These are phyloP conservation scores for Pelodiscus sinensis DNA, from an alignment of 2,113 vertebrate species.

Conservation along the genomic window DNA sequence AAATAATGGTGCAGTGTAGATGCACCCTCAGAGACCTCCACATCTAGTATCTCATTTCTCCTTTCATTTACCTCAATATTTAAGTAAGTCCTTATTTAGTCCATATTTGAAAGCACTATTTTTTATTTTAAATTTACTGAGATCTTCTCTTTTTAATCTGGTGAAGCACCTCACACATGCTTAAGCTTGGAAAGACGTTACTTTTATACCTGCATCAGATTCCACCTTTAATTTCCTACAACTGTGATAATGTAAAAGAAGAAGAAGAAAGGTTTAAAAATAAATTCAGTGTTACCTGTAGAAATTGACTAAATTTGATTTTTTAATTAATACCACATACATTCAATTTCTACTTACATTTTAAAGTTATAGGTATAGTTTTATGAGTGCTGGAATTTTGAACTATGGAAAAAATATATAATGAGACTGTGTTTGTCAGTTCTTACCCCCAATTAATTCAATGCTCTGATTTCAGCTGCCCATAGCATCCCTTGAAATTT, in stretches of 20 bases:
- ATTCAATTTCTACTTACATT: neutral
- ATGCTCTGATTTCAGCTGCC: neutral
- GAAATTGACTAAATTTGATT: too few species aligned
- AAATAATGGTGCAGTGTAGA: too few species aligned
- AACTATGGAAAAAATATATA: neutral
- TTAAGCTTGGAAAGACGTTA: too few species aligned
- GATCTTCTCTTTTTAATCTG: neutral
- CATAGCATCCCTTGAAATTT: neutral
- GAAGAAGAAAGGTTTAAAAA: too few species aligned
- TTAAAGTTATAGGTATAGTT: neutral
- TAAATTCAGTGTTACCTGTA: too few species aligned
- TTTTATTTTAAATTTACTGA: conserved; percentile 1
- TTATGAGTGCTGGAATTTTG: neutral
- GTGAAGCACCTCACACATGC: neutral
- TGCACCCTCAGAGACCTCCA: too few species aligned
- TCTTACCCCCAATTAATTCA: neutral
- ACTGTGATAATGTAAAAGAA: too few species aligned
- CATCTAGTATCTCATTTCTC: too few species aligned
- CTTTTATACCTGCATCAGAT: too few species aligned
- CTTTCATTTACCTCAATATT: too few species aligned
- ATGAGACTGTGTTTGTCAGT: neutral
- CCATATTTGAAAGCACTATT: neutral
- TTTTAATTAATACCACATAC: neutral
- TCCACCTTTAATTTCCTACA: too few species aligned
- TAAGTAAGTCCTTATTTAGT: neutral